Percentiles rank a stretch among this genome's conserved stretches.
Evolutionary conservation across 1,140 invertebrate genomes (phyloP).

Genomic region (Akabosia matsudoensis): DNA sequence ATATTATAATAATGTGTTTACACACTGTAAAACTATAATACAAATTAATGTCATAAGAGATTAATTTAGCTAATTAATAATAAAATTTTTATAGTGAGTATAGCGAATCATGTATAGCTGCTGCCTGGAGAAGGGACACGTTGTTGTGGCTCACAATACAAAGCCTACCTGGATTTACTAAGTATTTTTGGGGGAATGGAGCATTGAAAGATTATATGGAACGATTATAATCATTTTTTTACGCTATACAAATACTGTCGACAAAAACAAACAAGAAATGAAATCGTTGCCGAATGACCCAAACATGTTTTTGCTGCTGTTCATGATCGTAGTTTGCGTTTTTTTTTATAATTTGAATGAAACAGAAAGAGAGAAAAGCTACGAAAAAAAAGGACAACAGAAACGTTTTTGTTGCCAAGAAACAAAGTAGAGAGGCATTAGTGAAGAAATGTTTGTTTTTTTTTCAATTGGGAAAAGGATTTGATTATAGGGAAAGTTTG

Average conservation of each 20-base stretch:
- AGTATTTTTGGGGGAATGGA: not conserved
- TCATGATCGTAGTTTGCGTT: not conserved
- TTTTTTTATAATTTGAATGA: not conserved
- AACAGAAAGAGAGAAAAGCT: not conserved
- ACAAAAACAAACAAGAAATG: too few relatives aligned
- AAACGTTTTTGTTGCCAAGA: not conserved
- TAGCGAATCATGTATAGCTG: conserved; percentile 8
- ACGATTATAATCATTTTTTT: not conserved
- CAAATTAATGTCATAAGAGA: not conserved
- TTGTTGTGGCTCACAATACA: not conserved
- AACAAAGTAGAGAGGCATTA: too few relatives aligned
- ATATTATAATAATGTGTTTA: too few relatives aligned
- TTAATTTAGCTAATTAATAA: not conserved
- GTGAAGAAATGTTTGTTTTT: too few relatives aligned
- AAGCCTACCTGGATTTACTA: too few relatives aligned
- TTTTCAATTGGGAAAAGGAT: not conserved
- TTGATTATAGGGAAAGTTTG: not conserved
- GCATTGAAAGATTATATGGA: not conserved
- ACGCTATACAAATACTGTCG: too few relatives aligned
- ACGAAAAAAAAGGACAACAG: too few relatives aligned
- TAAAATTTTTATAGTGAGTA: not conserved
- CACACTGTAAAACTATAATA: too few relatives aligned
- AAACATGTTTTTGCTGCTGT: not conserved
- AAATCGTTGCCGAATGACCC: too few relatives aligned
- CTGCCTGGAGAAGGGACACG: conserved; percentile 15